Base-by-base conservation (phyloP, 2,797 vertebrate genomes). In the Brachymystax lenok region DNA sequence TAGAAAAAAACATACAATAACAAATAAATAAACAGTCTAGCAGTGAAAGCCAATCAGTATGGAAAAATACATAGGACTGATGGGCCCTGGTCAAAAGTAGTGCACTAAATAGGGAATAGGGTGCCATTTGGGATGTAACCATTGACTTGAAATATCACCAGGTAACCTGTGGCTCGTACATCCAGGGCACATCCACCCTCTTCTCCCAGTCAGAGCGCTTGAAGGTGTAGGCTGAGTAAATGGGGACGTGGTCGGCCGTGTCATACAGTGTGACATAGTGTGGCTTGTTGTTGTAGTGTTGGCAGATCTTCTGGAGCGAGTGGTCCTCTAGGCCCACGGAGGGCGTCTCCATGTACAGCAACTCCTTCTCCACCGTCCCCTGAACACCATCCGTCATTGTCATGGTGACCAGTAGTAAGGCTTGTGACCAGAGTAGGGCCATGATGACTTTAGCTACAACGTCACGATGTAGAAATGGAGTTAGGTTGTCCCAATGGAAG, bases 231-330 rank as follows among this genome's bases (percentile, higher is more conserved):
- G 93, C 92, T 1, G 93, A 93, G 84, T 93, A 94, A 82, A 93
- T 73, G 0, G 93, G 92, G 35, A 93, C 80, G 2, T 82, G 92
- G 84, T 94, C 90, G 76, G 56, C 83, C 0, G 83, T 92, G 78
- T 92, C 94, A 92, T 96, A 96, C 74, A 96, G 91, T 0, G 95
- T 96, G 77, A 96, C 92, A 0, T 96, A 96, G 74, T 93, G 95
- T 0, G 91, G 88, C 81, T 91, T 88, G 73, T 89, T 93, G 82
- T 90, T 91, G 89, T 93, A 94, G n/a, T 80, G 84, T 87, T 97
- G 96, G 86, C 96, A 97, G 86, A 97, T 93, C 88, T 92, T 96
- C 78, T 84, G 89, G 12, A 94, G 82, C 54, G 90, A 86, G 0
- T 77, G 85, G 78, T 92, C 83, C 0, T 83, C 87, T 85, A 95